A percentile compares a stretch with the other conserved stretches of the same genome.
phyloP scores from a whole-genome alignment of 2,797 vertebrate genomes.

The Ara ararauna region DNA sequence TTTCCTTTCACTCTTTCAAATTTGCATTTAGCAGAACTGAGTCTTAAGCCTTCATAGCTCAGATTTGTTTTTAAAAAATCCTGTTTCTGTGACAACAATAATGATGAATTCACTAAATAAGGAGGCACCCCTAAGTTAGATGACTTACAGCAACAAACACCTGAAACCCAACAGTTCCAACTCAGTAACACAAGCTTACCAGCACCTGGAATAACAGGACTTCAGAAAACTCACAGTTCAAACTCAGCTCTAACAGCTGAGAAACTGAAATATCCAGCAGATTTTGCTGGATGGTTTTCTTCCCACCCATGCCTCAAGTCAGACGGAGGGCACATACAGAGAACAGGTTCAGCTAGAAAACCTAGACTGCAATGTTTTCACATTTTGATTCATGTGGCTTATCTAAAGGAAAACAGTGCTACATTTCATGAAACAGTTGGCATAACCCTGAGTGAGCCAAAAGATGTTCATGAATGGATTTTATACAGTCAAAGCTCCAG shows the following conservation, averaged over 20 bases:
- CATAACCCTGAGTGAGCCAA: not conserved
- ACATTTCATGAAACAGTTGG: not conserved
- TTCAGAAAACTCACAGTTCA: not conserved
- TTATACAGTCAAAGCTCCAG: not conserved
- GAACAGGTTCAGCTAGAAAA: conserved; percentile 14
- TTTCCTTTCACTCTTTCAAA: not conserved
- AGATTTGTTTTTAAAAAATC: not conserved
- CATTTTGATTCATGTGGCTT: not conserved
- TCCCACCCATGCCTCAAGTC: not conserved
- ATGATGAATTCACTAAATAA: not conserved
- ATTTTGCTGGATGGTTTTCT: not conserved
- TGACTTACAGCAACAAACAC: not conserved
- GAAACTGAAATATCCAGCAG: not conserved
- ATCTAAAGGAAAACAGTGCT: not conserved
- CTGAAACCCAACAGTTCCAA: not conserved
- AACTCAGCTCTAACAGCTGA: not conserved
- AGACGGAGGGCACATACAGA: not conserved
- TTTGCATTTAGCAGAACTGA: not conserved
- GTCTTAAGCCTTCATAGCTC: not conserved
- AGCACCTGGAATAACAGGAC: not conserved
- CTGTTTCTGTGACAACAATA: not conserved
- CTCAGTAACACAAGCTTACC: not conserved
- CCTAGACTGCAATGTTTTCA: not conserved
- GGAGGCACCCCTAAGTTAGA: not conserved
- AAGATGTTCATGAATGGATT: not conserved